Evolutionary conservation across 2,888 invertebrate species (phyloP), one percentile per base, ranked within the genome.

Genomic region (Drosophila nigricruria): DNA sequence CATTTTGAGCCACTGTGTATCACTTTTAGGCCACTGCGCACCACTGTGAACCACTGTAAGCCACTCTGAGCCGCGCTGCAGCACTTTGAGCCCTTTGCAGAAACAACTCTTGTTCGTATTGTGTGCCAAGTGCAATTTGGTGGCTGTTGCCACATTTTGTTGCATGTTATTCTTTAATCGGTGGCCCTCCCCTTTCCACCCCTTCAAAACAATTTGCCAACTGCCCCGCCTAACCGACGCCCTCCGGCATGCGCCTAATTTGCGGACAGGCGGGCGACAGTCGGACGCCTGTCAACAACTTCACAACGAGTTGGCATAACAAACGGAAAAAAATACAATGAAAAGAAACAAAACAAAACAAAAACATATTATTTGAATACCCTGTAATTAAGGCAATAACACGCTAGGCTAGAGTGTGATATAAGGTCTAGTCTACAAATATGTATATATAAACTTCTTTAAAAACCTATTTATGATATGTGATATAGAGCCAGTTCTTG

Each of bases 211-310:
- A 76, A 76, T 67, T 75, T 67, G 54, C 45, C 60, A 59, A 32
- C 38, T 32, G 43, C 42, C 32, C 38, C 32, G 32, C n/a, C 53
- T 18, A 38, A n/a, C 42, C 20, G 45, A n/a, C 30, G 73, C 70
- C 70, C 58, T 57, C 47, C 43, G 76, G 65, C 77, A 66, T 65
- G 76, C 74, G 76, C 65, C 60, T 73, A 73, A 73, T 65, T 73
- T 77, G 76, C 65, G 56, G 59, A 50, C 65, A 73, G 63, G 20
- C 63, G 30, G 23, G 58, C 73, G 73, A 73, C 73, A 25, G 61
- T 25, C 57, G 25, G 40, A 23, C 65, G 59, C 32, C 66, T 40
- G 45, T 57, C 45, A 38, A 25, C 30, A 72, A 59, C 65, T 54
- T 12, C 40, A 23, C 32, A 36, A 32, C n/a, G 42, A 47, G 32